Base-by-base conservation (phyloP, 2,113 vertebrate species). In the Peucedramus taeniatus region DNA sequence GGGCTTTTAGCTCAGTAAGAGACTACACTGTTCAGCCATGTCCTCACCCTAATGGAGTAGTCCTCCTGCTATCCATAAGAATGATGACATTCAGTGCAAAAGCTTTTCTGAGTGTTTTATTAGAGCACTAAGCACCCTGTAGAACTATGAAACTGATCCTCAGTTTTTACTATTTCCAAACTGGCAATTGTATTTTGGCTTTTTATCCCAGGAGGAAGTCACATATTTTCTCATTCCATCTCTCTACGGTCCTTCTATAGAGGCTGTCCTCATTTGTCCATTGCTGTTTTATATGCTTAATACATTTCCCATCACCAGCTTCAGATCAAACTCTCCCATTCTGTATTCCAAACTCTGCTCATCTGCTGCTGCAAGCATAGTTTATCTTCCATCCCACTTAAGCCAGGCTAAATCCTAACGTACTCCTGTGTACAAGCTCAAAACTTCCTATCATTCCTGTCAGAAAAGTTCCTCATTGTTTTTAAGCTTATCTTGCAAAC, bases 351-450 rank as follows among this genome's bases (percentile, higher is more conserved):
- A 94, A 83, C 50, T 50, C n/a, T 69, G 21, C 51, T 93, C 89
- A 81, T 78, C 57, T 93, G 57, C 82, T 91, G 68, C 86, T 90
- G 42, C 68, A 92, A 93, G 54, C 59, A 71, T 23, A 40, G 59
- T 95, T 94, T 89, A 79, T 70, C 71, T 94, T 95, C 93, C 90
- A 88, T 77, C 76, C 68, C 78, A 61, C 81, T 95, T 91, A 93
- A 94, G 87, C 75, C 75, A 77, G 82, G 42, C 83, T 93, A 96
- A 96, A 96, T 94, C 85, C 90, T 84, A 92, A 93, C 30, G 15
- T 76, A 45, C 49, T 94, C 63, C 45, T 69, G 37, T 69, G 45
- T 89, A 91, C 76, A 89, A 89, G 84, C 87, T 82, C 66, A 89
- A 61, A 91, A 95, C 87, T 93, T 93, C 89, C 91, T 87, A 45